Evolutionary conservation across 2,113 vertebrate genomes (phyloP).

Genomic region (Euleptes europaea): DNA sequence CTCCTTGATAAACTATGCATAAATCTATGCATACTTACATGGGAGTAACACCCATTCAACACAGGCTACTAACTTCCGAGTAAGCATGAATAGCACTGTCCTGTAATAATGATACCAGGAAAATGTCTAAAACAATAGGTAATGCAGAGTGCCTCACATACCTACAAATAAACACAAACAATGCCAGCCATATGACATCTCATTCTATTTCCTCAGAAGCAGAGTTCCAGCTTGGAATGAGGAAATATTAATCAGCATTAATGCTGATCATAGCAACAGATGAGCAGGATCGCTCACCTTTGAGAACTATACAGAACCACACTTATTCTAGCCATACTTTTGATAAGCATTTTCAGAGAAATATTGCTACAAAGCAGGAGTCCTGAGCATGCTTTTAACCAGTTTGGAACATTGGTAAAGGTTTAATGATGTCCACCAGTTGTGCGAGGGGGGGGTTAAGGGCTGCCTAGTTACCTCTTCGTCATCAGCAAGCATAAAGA

Average conservation of each 20-base stretch:
- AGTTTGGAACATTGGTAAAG: background rate
- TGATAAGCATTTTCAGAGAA: background rate
- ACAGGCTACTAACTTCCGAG: background rate
- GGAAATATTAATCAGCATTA: background rate
- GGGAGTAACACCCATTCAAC: background rate
- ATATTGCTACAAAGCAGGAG: background rate
- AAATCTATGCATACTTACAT: background rate
- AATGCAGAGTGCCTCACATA: background rate
- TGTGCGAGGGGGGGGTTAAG: no score
- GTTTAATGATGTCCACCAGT: fast-evolving
- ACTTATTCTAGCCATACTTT: background rate
- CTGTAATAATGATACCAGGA: background rate
- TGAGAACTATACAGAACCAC: background rate
- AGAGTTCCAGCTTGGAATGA: background rate
- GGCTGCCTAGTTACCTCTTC: no score
- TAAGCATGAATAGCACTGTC: background rate
- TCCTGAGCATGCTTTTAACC: background rate
- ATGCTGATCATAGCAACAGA: background rate
- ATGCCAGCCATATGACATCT: background rate
- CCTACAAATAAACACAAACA: background rate
- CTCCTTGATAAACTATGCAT: background rate
- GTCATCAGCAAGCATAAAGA: background rate
- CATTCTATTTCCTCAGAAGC: background rate
- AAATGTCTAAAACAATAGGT: background rate
- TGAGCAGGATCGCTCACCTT: background rate